Conservation (phyloP, 1,140 invertebrate species). For the Eupeodes corollae region DNA sequence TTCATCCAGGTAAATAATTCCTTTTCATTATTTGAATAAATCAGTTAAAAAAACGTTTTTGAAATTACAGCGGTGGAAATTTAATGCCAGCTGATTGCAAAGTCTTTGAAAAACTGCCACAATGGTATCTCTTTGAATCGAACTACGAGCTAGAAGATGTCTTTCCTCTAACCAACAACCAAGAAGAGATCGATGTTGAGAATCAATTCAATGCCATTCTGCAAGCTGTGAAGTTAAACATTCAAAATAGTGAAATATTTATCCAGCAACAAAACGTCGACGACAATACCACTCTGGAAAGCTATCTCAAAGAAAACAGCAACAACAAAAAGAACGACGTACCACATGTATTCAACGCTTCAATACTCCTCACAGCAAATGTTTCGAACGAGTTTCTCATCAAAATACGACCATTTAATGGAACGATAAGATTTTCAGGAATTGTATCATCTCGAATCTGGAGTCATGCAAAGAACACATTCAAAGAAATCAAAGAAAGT, state of each 20-base stretch:
- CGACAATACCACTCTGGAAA: conserved; percentile 23
- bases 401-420: conserved; percentile 25
- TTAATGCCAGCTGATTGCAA: conserved; percentile 26
- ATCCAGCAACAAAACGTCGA: conserved; percentile 26
- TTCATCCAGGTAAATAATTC: neutral
- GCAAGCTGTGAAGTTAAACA: conserved; percentile 18
- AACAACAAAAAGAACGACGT: conserved; percentile 12
- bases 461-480: conserved; percentile 22
- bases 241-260: conserved; percentile 29
- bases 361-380: conserved; percentile 25
- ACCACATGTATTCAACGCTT: conserved; percentile 16
- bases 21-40: neutral
- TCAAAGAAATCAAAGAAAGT: conserved; percentile 29
- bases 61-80: conserved; percentile 19
- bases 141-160: conserved; percentile 31
- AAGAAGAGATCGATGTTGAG: conserved; percentile 30
- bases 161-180: conserved; percentile 20
- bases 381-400: conserved; percentile 12
- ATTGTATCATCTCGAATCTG: conserved; percentile 26
- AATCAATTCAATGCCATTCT: conserved; percentile 29
- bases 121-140: conserved; percentile 30
- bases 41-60: neutral
- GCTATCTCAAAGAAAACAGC: conserved; percentile 23
- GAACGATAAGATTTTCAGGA: conserved; percentile 22
- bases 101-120: conserved; percentile 28